These are phyloP conservation scores for Leptinotarsa lineolata DNA, from an alignment of 1,140 invertebrate species.

Conservation along the genomic window DNA sequence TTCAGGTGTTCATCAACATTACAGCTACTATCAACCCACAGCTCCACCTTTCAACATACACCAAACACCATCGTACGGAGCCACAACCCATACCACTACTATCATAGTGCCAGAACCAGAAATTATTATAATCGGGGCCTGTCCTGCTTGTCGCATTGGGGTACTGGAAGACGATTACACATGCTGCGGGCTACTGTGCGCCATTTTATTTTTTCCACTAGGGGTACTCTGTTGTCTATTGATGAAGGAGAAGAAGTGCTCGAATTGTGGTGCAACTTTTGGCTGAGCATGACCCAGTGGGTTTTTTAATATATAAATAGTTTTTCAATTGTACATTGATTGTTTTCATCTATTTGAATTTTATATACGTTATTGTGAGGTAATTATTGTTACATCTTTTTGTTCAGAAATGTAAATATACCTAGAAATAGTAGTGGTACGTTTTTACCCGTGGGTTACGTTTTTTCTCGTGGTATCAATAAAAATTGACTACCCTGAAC, in stretches of 20 bases:
- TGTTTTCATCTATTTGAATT: too few species aligned
- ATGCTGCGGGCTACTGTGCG: constrained; percentile 79
- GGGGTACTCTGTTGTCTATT: constrained; percentile 82
- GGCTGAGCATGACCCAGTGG: constrained; percentile 53
- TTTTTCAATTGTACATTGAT: too few species aligned
- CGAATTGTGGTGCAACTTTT: constrained; percentile 83
- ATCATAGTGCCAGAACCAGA: constrained; percentile 59
- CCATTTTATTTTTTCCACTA: constrained; percentile 83
- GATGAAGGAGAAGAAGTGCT: constrained; percentile 77
- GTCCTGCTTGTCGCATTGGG: constrained; percentile 82
- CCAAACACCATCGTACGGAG: constrained; percentile 25
- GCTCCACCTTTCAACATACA: constrained; percentile 15
- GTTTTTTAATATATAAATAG: too few species aligned
- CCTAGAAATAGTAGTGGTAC: too few species aligned
- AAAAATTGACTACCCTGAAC: too few species aligned
- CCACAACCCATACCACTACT: constrained; percentile 39
- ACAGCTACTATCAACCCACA: constrained; percentile 27
- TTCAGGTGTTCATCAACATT: constrained; percentile 34
- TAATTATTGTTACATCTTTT: too few species aligned
- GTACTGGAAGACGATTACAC: constrained; percentile 84
- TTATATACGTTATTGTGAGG: too few species aligned
- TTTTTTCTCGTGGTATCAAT: too few species aligned
- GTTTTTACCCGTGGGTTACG: too few species aligned
- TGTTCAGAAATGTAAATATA: too few species aligned
- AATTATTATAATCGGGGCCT: constrained; percentile 76